Percentiles rank a stretch among this genome's conserved stretches.
These are phyloP conservation scores for Athene cunicularia DNA, from an alignment of 2,113 vertebrate genomes.

Conservation along the genomic window DNA sequence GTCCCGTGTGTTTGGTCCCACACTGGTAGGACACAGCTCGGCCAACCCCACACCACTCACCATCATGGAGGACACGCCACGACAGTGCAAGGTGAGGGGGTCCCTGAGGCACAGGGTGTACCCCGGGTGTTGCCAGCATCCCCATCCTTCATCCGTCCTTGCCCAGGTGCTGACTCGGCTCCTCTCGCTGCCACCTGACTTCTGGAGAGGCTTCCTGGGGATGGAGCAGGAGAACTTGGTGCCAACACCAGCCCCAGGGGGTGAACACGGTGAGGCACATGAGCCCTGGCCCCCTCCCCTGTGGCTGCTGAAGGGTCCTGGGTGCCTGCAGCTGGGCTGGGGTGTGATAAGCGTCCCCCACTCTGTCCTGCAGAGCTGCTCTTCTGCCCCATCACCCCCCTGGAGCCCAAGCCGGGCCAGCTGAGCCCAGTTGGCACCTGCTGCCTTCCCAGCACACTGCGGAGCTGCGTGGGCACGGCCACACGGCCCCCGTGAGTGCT, in stretches of 20 bases:
- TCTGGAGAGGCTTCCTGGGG: conserved; percentile 75
- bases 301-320: background rate
- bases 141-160: background rate
- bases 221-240: conserved; percentile 43
- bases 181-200: conserved; percentile 75
- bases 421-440: conserved; percentile 15
- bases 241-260: fast-evolving
- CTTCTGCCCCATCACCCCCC: conserved; percentile 74
- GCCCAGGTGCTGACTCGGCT: conserved; percentile 80
- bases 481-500: conserved; percentile 69
- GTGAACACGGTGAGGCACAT: background rate
- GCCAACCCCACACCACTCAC: conserved; percentile 77
- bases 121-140: fast-evolving
- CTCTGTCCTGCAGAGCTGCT: conserved; percentile 31
- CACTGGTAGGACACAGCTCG: conserved; percentile 80
- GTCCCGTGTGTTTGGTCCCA: conserved; percentile 86
- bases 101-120: fast-evolving
- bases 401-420: conserved; percentile 56
- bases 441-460: conserved; percentile 66
- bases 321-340: fast-evolving
- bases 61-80: conserved; percentile 83
- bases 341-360: fast-evolving
- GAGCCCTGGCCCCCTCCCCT: background rate
- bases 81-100: conserved; percentile 78
- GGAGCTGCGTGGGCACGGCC: conserved; percentile 24